These are phyloP conservation scores for Chesias legatella DNA, from an alignment of 2,888 invertebrate genomes.

Conservation along the genomic window DNA sequence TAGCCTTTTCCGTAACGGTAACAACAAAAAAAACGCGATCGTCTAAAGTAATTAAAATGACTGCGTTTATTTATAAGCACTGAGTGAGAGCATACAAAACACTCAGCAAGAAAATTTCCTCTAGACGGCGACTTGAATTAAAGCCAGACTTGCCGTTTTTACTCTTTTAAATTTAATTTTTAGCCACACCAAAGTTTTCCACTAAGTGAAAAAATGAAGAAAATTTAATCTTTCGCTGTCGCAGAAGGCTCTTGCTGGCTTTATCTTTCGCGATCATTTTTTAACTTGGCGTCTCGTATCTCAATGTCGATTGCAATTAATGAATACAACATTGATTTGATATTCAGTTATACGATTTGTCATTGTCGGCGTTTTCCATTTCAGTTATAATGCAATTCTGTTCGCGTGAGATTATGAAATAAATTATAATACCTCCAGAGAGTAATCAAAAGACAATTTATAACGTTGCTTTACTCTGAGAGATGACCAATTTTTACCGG, in stretches of 20 bases:
- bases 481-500: background rate
- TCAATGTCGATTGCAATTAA: conserved; percentile 5
- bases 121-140: conserved; percentile 44
- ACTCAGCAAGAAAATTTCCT: conserved; percentile 38
- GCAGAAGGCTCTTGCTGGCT: conserved; percentile 16
- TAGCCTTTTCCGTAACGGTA: too few relatives aligned
- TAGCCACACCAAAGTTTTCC: conserved; percentile 31
- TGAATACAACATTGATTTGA: conserved; percentile 16
- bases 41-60: background rate
- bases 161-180: conserved; percentile 39
- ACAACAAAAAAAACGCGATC: too few relatives aligned
- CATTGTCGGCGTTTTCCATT: too few relatives aligned
- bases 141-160: conserved; percentile 39
- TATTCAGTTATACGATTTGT: too few relatives aligned
- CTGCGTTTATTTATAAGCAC: conserved; percentile 1
- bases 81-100: conserved; percentile 20
- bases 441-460: background rate
- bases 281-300: background rate
- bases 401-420: too few relatives aligned
- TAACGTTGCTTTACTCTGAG: too few relatives aligned
- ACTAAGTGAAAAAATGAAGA: conserved; percentile 31
- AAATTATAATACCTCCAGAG: too few relatives aligned
- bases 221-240: conserved; percentile 33
- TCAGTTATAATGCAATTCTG: too few relatives aligned
- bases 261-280: conserved; percentile 3